These are phyloP conservation scores for Taphrorychus bicolor DNA, from an alignment of 2,888 invertebrate genomes.

Conservation along the genomic window DNA sequence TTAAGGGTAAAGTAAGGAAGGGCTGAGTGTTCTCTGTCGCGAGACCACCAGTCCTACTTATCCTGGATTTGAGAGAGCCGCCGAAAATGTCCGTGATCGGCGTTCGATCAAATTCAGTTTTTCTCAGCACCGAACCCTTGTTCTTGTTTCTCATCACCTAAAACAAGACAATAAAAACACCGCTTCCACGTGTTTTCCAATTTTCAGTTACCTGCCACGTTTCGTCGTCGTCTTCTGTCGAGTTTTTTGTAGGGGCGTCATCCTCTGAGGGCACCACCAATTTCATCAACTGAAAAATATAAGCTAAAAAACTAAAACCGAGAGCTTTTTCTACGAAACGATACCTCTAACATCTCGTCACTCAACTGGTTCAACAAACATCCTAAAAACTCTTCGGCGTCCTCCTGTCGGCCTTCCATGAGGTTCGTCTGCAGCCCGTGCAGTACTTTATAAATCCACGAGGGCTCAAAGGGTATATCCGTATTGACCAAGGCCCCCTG, in stretches of 20 bases:
- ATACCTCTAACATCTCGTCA: slow-evolving; percentile 94
- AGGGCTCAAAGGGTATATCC: slow-evolving; percentile 90
- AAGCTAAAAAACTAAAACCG: not conserved
- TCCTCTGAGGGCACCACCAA: slow-evolving; percentile 54
- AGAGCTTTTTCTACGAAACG: no score
- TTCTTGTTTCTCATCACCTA: slow-evolving; percentile 86
- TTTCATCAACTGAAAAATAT: slow-evolving; percentile 62
- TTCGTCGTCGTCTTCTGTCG: slow-evolving; percentile 60
- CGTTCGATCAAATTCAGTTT: slow-evolving; percentile 81
- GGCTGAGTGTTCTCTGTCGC: slow-evolving; percentile 93
- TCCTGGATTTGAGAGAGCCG: slow-evolving; percentile 85
- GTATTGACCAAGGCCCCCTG: slow-evolving; percentile 61
- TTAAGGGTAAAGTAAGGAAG: slow-evolving; percentile 93
- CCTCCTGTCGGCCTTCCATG: slow-evolving; percentile 92
- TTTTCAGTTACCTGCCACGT: slow-evolving; percentile 70
- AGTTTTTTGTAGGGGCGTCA: slow-evolving; percentile 48
- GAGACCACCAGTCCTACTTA: slow-evolving; percentile 76
- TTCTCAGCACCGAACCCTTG: slow-evolving; percentile 86
- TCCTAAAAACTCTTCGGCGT: slow-evolving; percentile 96
- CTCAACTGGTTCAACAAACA: slow-evolving; percentile 92
- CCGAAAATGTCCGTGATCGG: slow-evolving; percentile 94
- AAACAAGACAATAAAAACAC: not conserved
- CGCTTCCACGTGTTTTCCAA: not conserved
- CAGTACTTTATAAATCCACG: slow-evolving; percentile 83
- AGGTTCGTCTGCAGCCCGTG: slow-evolving; percentile 76